Percentiles rank a stretch among this genome's conserved stretches.
Conservation (phyloP, 2,797 vertebrate species). For the Petrocephalus schoutedeni region DNA sequence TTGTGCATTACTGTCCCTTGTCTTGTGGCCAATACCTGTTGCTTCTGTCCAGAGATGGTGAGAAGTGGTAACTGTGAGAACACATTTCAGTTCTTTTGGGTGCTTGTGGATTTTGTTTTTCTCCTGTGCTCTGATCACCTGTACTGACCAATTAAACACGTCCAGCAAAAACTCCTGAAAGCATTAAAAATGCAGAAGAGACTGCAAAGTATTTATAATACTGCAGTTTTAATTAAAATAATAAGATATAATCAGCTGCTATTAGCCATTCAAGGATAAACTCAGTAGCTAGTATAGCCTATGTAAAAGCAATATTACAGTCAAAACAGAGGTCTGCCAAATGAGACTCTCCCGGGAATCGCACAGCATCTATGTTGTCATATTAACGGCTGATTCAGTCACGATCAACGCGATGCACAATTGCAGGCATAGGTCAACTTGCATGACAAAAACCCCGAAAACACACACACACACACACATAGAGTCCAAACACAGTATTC, state of each 20-base stretch:
- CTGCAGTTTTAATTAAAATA: background rate
- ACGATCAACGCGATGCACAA: background rate
- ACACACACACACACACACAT: background rate
- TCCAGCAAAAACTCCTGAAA: background rate
- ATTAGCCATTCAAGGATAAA: background rate
- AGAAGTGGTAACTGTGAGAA: background rate
- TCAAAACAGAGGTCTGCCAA: background rate
- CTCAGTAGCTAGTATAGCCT: background rate
- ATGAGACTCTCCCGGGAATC: background rate
- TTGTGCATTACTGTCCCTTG: background rate
- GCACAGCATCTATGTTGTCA: background rate
- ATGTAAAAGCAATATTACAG: background rate
- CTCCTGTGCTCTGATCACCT: background rate
- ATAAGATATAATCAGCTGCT: background rate
- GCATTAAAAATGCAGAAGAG: background rate
- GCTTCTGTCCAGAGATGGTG: background rate
- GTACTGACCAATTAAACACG: background rate
- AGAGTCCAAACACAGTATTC: background rate
- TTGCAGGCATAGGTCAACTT: background rate
- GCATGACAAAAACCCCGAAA: background rate
- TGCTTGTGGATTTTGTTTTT: background rate
- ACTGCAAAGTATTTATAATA: background rate
- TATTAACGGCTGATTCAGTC: constrained; percentile 16
- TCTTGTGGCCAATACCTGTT: background rate
- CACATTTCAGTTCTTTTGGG: background rate